Evolutionary conservation across 2,888 invertebrate genomes (phyloP), one percentile per base, ranked within the genome.

Genomic region (Metopia argyrocephala): DNA sequence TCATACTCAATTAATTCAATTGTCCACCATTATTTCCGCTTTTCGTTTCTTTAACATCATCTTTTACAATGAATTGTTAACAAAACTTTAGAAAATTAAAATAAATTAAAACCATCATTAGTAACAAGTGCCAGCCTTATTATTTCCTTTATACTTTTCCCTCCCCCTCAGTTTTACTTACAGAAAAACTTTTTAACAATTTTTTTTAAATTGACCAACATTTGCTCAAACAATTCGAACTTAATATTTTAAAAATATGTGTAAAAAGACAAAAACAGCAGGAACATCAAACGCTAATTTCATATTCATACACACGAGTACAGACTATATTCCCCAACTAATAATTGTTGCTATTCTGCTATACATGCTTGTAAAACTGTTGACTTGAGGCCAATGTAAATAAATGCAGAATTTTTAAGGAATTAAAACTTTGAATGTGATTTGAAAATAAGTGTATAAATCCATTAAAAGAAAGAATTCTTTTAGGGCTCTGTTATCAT

Each of bases 301-400:
- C n/a, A 15, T 4, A 61, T 38, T 7, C 38, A 45, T 52, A 31
- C n/a, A n/a, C n/a, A n/a, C n/a, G n/a, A n/a, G n/a, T n/a, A n/a
- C n/a, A n/a, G n/a, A n/a, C n/a, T n/a, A n/a, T n/a, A n/a, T n/a
- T 52, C 31, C 28, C 28, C 3, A 64, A 62, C 15, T n/a, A 48
- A 45, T n/a, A 64, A 56, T 54, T 54, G 64, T 56, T 64, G 64
- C 38, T 38, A n/a, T n/a, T n/a, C n/a, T 38, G 38, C 46, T 65
- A 28, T 52, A n/a, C n/a, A n/a, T n/a, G n/a, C 52, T 46, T 45
- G 21, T 25, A 62, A 45, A 50, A 48, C 12, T 21, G 38, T 64
- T 64, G 20, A 48, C 28, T 48, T 50, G 18, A 64, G 15, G 28
- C 20, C 20, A 56, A 59, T 15, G 21, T 3, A 1, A 38, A 38